Conservation (phyloP, 2,797 vertebrate species). For the Phalanger gymnotis region DNA sequence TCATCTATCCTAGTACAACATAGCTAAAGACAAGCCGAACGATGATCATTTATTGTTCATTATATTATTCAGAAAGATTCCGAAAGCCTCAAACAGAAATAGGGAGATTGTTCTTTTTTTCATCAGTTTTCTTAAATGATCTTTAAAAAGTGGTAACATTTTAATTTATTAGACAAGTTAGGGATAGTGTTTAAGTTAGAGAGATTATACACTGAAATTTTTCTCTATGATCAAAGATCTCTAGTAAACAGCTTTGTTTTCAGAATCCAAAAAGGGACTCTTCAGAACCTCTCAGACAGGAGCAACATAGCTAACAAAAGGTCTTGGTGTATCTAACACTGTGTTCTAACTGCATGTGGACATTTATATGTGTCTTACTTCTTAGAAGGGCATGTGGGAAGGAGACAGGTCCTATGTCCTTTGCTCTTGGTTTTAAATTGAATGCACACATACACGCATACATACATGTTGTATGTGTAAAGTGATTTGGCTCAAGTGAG, state of each 20-base stretch:
- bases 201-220: constrained; percentile 52
- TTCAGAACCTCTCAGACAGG: constrained; percentile 17
- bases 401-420: constrained; percentile 7
- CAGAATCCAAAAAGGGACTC: constrained; percentile 19
- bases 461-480: neutral
- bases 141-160: constrained; percentile 74
- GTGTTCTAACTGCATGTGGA: constrained; percentile 10
- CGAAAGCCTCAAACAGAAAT: constrained; percentile 64
- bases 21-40: constrained; percentile 65
- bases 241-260: constrained; percentile 47
- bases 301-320: constrained; percentile 11
- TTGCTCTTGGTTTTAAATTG: constrained; percentile 55
- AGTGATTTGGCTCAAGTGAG: constrained; percentile 67
- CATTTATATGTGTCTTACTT: neutral
- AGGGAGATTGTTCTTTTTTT: constrained; percentile 61
- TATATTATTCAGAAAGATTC: constrained; percentile 53
- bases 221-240: constrained; percentile 25
- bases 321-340: neutral
- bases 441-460: neutral
- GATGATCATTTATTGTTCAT: constrained; percentile 71
- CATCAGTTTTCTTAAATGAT: constrained; percentile 75
- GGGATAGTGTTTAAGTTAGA: constrained; percentile 38
- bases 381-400: neutral
- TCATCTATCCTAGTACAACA: constrained; percentile 72
- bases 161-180: constrained; percentile 72